A percentile compares a stretch with the other conserved stretches of the same genome.
phyloP scores from a whole-genome alignment of 2,113 vertebrate genomes.

The Triplophysa siluroides region DNA sequence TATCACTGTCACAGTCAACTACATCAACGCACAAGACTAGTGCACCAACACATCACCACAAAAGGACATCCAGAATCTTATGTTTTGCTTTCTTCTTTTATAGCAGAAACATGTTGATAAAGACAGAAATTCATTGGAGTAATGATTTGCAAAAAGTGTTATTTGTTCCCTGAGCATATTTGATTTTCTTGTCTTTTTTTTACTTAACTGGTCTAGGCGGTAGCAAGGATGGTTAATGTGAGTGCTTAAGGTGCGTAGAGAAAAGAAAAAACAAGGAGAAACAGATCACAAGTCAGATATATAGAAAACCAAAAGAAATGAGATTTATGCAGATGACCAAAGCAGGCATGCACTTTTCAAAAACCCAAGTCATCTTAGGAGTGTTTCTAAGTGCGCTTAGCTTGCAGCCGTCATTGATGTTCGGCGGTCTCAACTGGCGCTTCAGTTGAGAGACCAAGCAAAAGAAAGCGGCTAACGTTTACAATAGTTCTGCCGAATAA shows the following conservation, averaged over 20 bases:
- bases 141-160: constrained; percentile 1
- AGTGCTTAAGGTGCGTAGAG: constrained; percentile 95
- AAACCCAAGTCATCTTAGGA: constrained; percentile 40
- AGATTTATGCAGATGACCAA: constrained; percentile 87
- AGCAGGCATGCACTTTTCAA: constrained; percentile 81
- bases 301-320: constrained; percentile 90
- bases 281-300: constrained; percentile 96
- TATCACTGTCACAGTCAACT: constrained; percentile 65
- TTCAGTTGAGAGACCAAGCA: constrained; percentile 32
- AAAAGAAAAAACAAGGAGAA: constrained; percentile 90
- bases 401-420: constrained; percentile 67
- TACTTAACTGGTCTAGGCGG: constrained; percentile 99
- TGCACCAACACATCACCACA: constrained; percentile 64
- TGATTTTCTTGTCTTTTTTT: constrained; percentile 64
- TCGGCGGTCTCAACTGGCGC: constrained; percentile 16
- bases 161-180: constrained; percentile 50
- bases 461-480: constrained; percentile 15
- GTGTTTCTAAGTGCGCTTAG: constrained; percentile 40
- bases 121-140: constrained; percentile 13
- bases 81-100: constrained; percentile 41
- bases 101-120: constrained; percentile 44
- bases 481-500: constrained; percentile 33
- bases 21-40: constrained; percentile 67
- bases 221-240: constrained; percentile 99
- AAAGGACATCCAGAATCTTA: constrained; percentile 55